Percentiles rank a stretch among this genome's conserved stretches.
Conservation (phyloP, 2,113 vertebrate species). For the Pelecanoides urinatrix region DNA sequence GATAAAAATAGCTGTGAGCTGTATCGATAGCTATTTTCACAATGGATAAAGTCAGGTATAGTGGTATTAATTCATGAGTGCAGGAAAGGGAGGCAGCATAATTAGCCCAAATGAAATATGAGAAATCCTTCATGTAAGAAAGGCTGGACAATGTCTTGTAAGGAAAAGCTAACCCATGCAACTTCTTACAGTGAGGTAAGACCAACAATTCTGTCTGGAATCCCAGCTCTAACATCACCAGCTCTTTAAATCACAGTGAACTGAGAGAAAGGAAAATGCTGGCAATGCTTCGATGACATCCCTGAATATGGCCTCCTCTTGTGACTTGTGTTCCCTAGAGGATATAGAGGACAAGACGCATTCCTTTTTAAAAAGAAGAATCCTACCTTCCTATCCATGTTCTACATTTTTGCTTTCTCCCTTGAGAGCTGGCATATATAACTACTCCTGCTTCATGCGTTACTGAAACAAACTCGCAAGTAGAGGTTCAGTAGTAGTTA, state of each 20-base stretch:
- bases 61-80: slow-evolving; percentile 64
- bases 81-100: slow-evolving; percentile 51
- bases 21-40: slow-evolving; percentile 3
- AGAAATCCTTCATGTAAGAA: background rate
- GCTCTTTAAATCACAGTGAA: background rate
- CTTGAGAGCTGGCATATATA: background rate
- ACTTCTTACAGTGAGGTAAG: background rate
- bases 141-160: background rate
- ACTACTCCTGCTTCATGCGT: background rate
- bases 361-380: background rate
- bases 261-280: background rate
- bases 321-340: background rate
- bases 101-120: slow-evolving; percentile 63
- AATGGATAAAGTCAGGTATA: slow-evolving; percentile 52
- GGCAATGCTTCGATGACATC: background rate
- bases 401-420: background rate
- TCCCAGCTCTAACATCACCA: background rate
- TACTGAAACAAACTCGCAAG: background rate
- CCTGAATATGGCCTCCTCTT: background rate
- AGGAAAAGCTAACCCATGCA: background rate
- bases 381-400: background rate
- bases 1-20: slow-evolving; percentile 68
- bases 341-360: background rate
- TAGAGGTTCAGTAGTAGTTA: background rate
- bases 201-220: background rate